Percentiles rank a stretch among this genome's conserved stretches.
phyloP scores from a whole-genome alignment of 1,140 invertebrate genomes.

The Temnothorax nylanderi region DNA sequence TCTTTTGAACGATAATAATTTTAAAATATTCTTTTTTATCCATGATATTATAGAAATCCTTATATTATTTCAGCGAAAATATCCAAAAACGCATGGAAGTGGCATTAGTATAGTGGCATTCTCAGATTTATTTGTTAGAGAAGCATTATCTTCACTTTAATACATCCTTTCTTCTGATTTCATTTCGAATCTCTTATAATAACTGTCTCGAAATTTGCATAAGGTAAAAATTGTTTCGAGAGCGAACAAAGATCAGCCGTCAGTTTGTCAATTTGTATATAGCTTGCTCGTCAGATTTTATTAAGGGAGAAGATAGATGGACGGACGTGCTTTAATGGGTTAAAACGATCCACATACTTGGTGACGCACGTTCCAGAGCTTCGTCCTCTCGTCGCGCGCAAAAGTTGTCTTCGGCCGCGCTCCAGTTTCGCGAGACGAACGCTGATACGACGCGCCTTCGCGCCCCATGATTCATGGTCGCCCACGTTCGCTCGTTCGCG shows the following conservation, averaged over 20 bases:
- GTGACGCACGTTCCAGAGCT: slow-evolving; percentile 8
- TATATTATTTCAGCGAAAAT: not conserved
- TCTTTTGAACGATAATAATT: not conserved
- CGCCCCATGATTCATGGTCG: slow-evolving; percentile 46
- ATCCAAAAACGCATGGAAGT: not conserved
- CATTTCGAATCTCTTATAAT: not conserved
- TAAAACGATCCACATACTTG: not conserved
- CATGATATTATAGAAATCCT: not conserved
- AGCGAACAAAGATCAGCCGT: not conserved
- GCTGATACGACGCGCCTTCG: slow-evolving; percentile 39
- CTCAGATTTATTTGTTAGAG: not conserved
- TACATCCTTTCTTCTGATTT: not conserved
- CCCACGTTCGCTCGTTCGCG: slow-evolving; percentile 54
- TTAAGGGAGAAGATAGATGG: not conserved
- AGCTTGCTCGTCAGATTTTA: not conserved
- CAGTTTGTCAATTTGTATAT: not conserved
- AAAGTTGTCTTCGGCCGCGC: slow-evolving; percentile 48
- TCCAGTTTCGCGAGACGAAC: slow-evolving; percentile 56
- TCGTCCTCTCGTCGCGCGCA: not conserved
- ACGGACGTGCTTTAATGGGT: not conserved
- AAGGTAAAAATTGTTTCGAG: not conserved
- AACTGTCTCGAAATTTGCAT: not conserved
- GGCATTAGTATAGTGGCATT: not conserved
- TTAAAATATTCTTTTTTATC: not conserved
- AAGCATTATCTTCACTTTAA: not conserved